These are phyloP conservation scores for Centropristis striata DNA, from an alignment of 2,113 vertebrate genomes.

Conservation along the genomic window DNA sequence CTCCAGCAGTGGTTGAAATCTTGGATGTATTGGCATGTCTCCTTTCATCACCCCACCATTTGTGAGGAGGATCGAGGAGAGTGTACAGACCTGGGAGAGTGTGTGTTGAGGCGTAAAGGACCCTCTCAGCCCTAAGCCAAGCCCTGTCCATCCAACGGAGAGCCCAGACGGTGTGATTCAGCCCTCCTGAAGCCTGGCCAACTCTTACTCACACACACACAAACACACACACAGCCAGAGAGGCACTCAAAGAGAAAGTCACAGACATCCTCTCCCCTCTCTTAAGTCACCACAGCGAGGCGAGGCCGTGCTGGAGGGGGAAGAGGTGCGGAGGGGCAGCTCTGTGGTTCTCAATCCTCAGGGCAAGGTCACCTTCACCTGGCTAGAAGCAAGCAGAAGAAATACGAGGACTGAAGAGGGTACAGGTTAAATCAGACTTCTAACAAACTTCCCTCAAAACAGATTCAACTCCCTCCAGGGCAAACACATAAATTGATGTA, in stretches of 20 bases:
- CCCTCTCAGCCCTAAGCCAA: conserved; percentile 84
- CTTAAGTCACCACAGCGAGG: conserved; percentile 62
- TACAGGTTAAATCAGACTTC: conserved; percentile 64
- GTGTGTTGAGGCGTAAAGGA: conserved; percentile 84
- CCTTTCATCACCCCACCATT: conserved; percentile 69
- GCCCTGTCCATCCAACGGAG: conserved; percentile 78
- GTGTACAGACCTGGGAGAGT: conserved; percentile 65
- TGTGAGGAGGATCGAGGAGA: conserved; percentile 76
- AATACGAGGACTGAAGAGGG: conserved; percentile 38
- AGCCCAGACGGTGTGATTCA: conserved; percentile 86
- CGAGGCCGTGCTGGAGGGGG: conserved; percentile 34
- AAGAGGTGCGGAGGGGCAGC: conserved; percentile 48
- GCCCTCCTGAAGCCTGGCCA: conserved; percentile 82
- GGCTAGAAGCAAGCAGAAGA: conserved; percentile 38
- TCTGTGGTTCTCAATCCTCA: conserved; percentile 63
- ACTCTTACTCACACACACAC: conserved; percentile 66
- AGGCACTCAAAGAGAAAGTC: conserved; percentile 71
- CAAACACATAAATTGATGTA: conserved; percentile 77
- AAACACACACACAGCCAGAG: conserved; percentile 50
- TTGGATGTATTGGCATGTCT: conserved; percentile 75
- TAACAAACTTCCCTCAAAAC: conserved; percentile 73
- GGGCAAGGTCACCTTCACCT: conserved; percentile 78
- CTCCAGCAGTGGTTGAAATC: conserved; percentile 60
- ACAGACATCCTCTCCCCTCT: conserved; percentile 59
- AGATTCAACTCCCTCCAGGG: conserved; percentile 69